Percentiles rank a stretch among this genome's conserved stretches.
phyloP scores from a whole-genome alignment of 2,797 vertebrate species.

The Menidia menidia region DNA sequence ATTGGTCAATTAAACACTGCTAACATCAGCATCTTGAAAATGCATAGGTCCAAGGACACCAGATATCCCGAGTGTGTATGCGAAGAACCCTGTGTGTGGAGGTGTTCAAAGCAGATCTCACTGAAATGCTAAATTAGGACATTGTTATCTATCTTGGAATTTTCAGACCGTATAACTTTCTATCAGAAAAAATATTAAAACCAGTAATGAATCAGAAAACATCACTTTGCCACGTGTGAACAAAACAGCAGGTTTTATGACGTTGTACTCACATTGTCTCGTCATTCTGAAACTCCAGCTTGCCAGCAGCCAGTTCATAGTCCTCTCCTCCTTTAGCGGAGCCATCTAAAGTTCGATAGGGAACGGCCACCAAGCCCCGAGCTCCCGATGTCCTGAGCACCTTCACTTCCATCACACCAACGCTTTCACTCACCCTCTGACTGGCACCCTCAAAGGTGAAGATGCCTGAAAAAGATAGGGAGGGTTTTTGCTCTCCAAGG shows the following conservation, averaged over 20 bases:
- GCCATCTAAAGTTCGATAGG: constrained; percentile 83
- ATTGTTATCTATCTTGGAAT: constrained; percentile 39
- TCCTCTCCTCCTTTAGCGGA: constrained; percentile 86
- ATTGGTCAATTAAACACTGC: constrained; percentile 73
- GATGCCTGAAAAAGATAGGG: constrained; percentile 72
- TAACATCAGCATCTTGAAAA: constrained; percentile 76
- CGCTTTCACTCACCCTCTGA: constrained; percentile 83
- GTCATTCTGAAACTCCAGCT: constrained; percentile 89
- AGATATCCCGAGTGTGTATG: constrained; percentile 17
- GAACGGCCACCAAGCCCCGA: constrained; percentile 81
- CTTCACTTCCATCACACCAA: constrained; percentile 80
- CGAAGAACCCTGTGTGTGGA: neutral
- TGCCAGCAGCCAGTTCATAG: constrained; percentile 83
- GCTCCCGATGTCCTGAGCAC: constrained; percentile 84
- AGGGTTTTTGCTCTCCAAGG: constrained; percentile 28
- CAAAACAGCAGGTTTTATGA: too few relatives aligned
- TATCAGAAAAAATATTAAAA: constrained; percentile 6
- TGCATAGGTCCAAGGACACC: constrained; percentile 60
- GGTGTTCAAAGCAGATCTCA: constrained; percentile 33
- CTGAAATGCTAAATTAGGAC: constrained; percentile 30
- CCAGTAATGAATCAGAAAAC: too few relatives aligned
- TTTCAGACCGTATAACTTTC: constrained; percentile 24
- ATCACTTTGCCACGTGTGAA: too few relatives aligned
- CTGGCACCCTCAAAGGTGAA: constrained; percentile 85
- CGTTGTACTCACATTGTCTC: constrained; percentile 86